Base-by-base conservation (phyloP, 2,797 vertebrate genomes). In the Acrocephalus scirpaceus region DNA sequence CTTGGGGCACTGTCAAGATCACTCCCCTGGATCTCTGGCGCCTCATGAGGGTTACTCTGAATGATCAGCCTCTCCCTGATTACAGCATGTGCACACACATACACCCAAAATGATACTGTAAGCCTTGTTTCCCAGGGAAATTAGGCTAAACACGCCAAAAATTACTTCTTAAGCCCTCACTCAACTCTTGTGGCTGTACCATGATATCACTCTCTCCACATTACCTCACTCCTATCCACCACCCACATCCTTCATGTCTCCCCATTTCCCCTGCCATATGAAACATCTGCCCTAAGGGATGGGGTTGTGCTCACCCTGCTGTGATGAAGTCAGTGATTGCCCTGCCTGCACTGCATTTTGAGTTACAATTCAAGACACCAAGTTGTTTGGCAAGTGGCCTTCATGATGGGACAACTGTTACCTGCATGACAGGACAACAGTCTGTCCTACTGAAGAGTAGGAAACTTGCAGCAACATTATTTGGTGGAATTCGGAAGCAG, bases 131-230 rank as follows among this genome's bases (percentile, higher is more conserved):
- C 77, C 73, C 15, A 19, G 58, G 58, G 62, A 95, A 90, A 88
- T 40, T 2, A 47, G 19, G 50, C 61, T 88, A 91, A 93, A 75
- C 34, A 3, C 2, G 12, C 58, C 79, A 90, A 75, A 81, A 84
- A 85, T 86, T 66, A 70, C 48, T 82, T 70, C 40, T 86, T 78
- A 76, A 95, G 60, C 50, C 67, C 67, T 92, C 80, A 66, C 64
- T 79, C 89, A 70, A 57, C 40, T 61, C 86, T 74, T 85, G 40
- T 71, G 75, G 53, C 74, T 90, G 45, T 66, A 91, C 51, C 76
- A 78, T 96, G 87, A 96, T 73, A 88, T 96, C 95, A 97, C 40
- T 38, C n/a, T 86, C 89, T 95, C 91, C 89, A 60, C 67, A 92
- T 95, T 93, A 96, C 90, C 74, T 95, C 95, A 95, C 11, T 62